These are phyloP conservation scores for Melanogrammus aeglefinus DNA, from an alignment of 2,797 vertebrate species.

Conservation along the genomic window DNA sequence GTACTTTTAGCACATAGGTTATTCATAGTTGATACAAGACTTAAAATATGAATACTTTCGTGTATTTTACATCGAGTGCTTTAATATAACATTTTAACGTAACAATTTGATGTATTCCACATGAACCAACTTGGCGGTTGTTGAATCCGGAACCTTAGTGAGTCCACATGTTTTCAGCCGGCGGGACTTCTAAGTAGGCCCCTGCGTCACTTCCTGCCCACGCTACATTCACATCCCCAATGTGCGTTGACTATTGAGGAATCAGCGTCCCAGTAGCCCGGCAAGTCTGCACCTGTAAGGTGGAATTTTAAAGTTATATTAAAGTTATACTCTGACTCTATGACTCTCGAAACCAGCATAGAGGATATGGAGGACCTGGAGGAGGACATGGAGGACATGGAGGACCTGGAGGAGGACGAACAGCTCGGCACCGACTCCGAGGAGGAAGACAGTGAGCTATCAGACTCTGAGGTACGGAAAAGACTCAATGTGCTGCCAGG, in stretches of 20 bases:
- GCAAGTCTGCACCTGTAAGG: background rate
- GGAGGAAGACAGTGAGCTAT: slow-evolving; percentile 64
- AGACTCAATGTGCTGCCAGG: too few species aligned
- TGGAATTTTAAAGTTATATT: too few species aligned
- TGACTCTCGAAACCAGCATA: background rate
- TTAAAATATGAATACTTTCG: too few species aligned
- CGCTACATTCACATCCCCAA: slow-evolving; percentile 37
- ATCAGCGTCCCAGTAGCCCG: background rate
- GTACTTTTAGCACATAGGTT: too few species aligned
- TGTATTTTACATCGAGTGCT: too few species aligned
- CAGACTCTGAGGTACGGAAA: slow-evolving; percentile 63
- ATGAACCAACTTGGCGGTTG: background rate
- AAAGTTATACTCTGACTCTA: background rate
- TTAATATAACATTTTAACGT: too few species aligned
- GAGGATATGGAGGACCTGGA: slow-evolving; percentile 36
- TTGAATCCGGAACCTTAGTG: slow-evolving; percentile 31
- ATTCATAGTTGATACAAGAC: too few species aligned
- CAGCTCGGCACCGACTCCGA: slow-evolving; percentile 63
- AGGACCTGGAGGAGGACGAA: slow-evolving; percentile 51
- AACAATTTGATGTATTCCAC: background rate
- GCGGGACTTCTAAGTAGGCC: slow-evolving; percentile 8
- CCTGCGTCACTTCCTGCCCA: slow-evolving; percentile 45
- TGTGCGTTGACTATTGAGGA: background rate
- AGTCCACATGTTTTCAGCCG: background rate
- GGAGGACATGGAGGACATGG: background rate